Percentiles rank a stretch among this genome's conserved stretches.
Conservation (phyloP, 2,113 vertebrate genomes). For the Callaeas wilsoni region DNA sequence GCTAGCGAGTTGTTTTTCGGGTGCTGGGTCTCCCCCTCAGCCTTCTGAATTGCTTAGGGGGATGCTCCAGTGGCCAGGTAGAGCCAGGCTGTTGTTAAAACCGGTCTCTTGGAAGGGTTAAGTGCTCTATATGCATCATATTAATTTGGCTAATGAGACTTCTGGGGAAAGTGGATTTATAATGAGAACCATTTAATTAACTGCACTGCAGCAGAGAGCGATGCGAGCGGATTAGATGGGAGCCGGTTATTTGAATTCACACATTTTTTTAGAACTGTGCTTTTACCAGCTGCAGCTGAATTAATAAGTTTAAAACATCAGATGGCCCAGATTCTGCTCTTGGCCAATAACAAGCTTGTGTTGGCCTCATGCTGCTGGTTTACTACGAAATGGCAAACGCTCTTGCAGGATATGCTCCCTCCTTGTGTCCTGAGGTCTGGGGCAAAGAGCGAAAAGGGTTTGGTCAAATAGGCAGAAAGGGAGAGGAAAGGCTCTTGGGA, state of each 20-base stretch:
- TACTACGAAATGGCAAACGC: background rate
- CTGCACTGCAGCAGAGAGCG: background rate
- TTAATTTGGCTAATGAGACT: conserved; percentile 57
- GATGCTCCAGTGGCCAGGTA: background rate
- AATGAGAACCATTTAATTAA: conserved; percentile 42
- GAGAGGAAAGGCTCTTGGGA: background rate
- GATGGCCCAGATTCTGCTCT: conserved; percentile 37
- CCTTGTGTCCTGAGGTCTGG: background rate
- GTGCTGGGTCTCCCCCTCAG: background rate
- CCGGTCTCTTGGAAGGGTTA: background rate
- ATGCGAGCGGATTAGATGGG: background rate
- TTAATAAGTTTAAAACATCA: conserved; percentile 28
- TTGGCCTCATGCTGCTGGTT: background rate
- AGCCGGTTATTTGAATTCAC: conserved; percentile 7
- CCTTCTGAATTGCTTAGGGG: background rate
- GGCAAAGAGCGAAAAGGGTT: background rate
- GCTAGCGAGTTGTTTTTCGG: background rate
- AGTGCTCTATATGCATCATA: background rate
- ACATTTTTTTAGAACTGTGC: background rate
- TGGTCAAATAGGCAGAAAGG: background rate
- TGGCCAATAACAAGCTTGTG: background rate
- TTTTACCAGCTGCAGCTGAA: conserved; percentile 30
- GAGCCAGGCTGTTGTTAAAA: background rate
- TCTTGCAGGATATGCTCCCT: background rate
- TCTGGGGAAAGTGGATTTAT: conserved; percentile 36